Percentiles rank a stretch among this genome's conserved stretches.
phyloP scores from a whole-genome alignment of 2,888 invertebrate genomes.

The Thereva unica region DNA sequence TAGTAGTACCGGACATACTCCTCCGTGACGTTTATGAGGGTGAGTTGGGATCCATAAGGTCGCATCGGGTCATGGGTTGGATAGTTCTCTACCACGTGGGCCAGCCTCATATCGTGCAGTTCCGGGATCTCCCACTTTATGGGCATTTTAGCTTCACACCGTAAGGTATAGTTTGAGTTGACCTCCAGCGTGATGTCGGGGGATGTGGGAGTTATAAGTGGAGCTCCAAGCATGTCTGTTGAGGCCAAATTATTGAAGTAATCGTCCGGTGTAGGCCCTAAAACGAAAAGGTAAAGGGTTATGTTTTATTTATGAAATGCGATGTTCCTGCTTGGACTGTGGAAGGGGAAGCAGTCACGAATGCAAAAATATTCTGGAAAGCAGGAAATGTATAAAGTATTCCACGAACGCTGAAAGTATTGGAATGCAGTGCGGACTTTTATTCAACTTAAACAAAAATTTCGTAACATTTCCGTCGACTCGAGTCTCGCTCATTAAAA shows the following conservation, averaged over 20 bases:
- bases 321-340: no score
- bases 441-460: no score
- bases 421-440: no score
- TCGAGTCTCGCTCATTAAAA: no score
- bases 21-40: conserved; percentile 58
- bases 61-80: conserved; percentile 45
- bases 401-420: no score
- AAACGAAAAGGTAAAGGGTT: not conserved
- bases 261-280: conserved; percentile 38
- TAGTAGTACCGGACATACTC: conserved; percentile 63
- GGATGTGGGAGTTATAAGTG: conserved; percentile 53
- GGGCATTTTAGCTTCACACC: conserved; percentile 58
- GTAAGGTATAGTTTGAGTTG: conserved; percentile 53
- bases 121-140: conserved; percentile 55
- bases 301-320: no score
- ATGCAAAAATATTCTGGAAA: no score
- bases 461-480: no score
- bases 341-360: no score
- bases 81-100: conserved; percentile 29
- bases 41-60: conserved; percentile 59
- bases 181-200: conserved; percentile 52
- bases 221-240: conserved; percentile 48
- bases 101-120: not conserved
- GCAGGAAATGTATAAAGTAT: no score
- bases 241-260: conserved; percentile 49